Conservation (phyloP, 1,140 invertebrate genomes). For the Bombus superbus region DNA sequence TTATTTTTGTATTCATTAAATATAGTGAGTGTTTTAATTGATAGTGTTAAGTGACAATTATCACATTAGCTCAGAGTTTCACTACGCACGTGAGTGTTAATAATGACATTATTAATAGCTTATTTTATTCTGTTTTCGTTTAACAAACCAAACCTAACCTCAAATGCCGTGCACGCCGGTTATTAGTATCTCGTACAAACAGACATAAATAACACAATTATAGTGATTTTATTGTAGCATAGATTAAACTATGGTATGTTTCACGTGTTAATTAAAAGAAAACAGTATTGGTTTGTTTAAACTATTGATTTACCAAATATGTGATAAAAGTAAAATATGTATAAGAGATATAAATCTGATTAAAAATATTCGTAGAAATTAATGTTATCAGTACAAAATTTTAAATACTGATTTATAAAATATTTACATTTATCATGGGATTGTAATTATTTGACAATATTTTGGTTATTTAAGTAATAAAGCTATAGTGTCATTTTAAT, state of each 20-base stretch:
- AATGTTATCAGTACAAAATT: not conserved
- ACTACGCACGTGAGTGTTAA: not conserved
- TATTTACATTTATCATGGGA: not conserved
- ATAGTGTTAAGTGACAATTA: not conserved
- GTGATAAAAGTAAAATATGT: not conserved
- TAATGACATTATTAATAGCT: not conserved
- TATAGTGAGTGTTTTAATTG: not conserved
- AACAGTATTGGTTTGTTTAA: not conserved
- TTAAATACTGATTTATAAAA: not conserved
- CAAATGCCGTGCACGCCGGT: not conserved
- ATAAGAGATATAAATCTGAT: not conserved
- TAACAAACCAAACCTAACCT: conserved; percentile 17
- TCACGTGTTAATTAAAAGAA: not conserved
- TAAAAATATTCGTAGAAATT: not conserved
- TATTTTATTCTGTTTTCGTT: not conserved
- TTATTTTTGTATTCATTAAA: not conserved
- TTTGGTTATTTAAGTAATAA: not conserved
- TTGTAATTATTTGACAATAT: not conserved
- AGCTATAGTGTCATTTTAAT: not conserved
- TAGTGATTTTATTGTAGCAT: not conserved
- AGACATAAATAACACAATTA: not conserved
- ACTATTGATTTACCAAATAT: not conserved
- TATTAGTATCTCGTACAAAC: no score
- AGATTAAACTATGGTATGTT: not conserved
- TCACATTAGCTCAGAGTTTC: not conserved